These are phyloP conservation scores for Arenicola marina DNA, from an alignment of 2,888 invertebrate species.

Conservation along the genomic window DNA sequence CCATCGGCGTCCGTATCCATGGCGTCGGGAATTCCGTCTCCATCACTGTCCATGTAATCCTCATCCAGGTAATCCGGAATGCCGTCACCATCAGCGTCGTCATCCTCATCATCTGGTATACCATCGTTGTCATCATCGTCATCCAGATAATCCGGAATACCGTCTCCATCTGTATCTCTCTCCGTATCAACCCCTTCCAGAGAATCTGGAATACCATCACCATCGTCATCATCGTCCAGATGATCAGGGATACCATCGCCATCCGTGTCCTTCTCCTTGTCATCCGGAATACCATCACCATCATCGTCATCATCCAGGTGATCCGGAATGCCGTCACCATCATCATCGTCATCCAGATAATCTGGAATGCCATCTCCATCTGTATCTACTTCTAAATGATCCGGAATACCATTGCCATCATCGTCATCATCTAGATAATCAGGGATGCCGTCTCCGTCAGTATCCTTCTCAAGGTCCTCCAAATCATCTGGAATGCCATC, in stretches of 20 bases:
- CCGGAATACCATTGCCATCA: slow-evolving; percentile 52
- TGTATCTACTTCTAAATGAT: slow-evolving; percentile 41
- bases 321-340: slow-evolving; percentile 38
- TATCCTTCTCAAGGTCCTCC: slow-evolving; percentile 34
- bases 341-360: slow-evolving; percentile 23
- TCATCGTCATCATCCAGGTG: slow-evolving; percentile 34
- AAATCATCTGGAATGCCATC: slow-evolving; percentile 41
- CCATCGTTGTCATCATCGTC: slow-evolving; percentile 37
- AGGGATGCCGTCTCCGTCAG: slow-evolving; percentile 50
- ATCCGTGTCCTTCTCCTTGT: slow-evolving; percentile 33
- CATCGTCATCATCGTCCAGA: slow-evolving; percentile 33
- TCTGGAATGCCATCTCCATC: slow-evolving; percentile 33
- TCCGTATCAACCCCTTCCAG: no score
- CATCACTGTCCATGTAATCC: slow-evolving; percentile 30
- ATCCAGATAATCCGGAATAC: slow-evolving; percentile 36
- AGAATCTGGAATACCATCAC: slow-evolving; percentile 39
- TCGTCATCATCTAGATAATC: slow-evolving; percentile 41
- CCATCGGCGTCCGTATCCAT: slow-evolving; percentile 43
- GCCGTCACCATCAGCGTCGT: slow-evolving; percentile 37
- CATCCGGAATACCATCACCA: slow-evolving; percentile 31
- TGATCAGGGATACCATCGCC: slow-evolving; percentile 35
- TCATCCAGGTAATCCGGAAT: slow-evolving; percentile 41
- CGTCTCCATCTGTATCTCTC: slow-evolving; percentile 34
- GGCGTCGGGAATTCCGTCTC: slow-evolving; percentile 47
- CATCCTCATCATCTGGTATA: slow-evolving; percentile 24